Percentiles rank a stretch among this genome's conserved stretches.
Conservation (phyloP, 2,113 vertebrate species). For the Oxyruncus cristatus region DNA sequence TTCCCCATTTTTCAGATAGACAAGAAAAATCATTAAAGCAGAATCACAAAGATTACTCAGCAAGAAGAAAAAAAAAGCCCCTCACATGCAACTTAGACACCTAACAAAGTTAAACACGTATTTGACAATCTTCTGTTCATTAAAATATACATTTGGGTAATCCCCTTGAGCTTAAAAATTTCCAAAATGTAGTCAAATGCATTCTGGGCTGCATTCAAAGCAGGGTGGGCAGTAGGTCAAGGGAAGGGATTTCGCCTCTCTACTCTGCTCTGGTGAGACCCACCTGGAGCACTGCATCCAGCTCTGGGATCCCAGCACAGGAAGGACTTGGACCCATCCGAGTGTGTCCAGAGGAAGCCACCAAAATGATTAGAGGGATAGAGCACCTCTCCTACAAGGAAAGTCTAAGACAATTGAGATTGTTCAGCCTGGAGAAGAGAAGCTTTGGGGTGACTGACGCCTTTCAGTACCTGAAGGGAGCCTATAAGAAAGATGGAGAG, state of each 20-base stretch:
- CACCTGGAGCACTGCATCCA: neutral
- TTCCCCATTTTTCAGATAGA: neutral
- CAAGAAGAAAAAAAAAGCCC: neutral
- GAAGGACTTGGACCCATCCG: neutral
- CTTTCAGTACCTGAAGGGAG: neutral
- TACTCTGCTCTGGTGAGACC: neutral
- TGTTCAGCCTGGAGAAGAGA: neutral
- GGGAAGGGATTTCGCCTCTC: neutral
- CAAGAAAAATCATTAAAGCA: neutral
- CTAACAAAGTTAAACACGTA: neutral
- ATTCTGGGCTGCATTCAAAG: neutral
- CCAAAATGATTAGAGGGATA: neutral
- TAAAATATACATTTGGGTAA: neutral
- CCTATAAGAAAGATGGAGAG: neutral
- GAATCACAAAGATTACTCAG: neutral
- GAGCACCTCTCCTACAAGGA: rapidly evolving
- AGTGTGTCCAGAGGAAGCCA: rapidly evolving
- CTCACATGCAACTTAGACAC: neutral
- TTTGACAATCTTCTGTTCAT: neutral
- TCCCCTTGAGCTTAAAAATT: neutral
- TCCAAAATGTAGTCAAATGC: neutral
- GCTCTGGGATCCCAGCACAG: neutral
- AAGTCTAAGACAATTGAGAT: neutral
- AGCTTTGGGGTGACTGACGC: neutral
- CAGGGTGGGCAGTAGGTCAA: neutral